Conservation (phyloP, 2,888 invertebrate genomes). For the Amblyjoppa proteus region DNA sequence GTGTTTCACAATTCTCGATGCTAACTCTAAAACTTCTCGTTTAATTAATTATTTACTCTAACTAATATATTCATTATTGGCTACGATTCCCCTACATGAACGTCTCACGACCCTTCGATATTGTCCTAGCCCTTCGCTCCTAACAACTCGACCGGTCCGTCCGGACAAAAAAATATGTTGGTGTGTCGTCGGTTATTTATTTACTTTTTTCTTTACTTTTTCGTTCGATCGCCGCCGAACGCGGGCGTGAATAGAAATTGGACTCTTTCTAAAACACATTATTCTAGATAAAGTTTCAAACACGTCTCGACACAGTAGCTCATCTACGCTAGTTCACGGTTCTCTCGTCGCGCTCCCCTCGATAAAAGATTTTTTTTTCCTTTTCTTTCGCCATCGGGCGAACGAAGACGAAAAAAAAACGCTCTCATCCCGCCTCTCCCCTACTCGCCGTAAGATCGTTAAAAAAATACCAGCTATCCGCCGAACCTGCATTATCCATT, state of each 20-base stretch:
- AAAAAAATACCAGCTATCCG: slow-evolving; percentile 54
- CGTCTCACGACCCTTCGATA: slow-evolving; percentile 35
- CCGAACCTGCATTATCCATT: slow-evolving; percentile 44
- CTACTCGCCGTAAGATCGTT: slow-evolving; percentile 26
- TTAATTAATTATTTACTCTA: slow-evolving; percentile 41
- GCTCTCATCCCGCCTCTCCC: neutral
- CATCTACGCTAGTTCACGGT: slow-evolving; percentile 6
- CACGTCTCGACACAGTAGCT: slow-evolving; percentile 14
- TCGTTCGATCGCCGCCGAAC: neutral
- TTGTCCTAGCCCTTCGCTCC: slow-evolving; percentile 43
- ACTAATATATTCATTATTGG: slow-evolving; percentile 56
- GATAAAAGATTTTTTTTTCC: neutral
- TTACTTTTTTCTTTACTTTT: neutral
- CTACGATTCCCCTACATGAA: slow-evolving; percentile 42
- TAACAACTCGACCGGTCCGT: slow-evolving; percentile 26
- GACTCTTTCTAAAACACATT: slow-evolving; percentile 15
- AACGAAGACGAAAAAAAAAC: neutral
- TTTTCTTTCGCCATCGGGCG: neutral
- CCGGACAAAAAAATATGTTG: slow-evolving; percentile 22
- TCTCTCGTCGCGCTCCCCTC: slow-evolving; percentile 14
- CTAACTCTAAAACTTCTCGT: slow-evolving; percentile 24
- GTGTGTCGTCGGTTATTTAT: slow-evolving; percentile 2
- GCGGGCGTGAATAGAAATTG: slow-evolving; percentile 34
- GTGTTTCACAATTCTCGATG: neutral
- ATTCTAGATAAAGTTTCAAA: slow-evolving; percentile 19